Conservation (phyloP, 2,888 invertebrate genomes). For the Agonopterix alstromeriana region DNA sequence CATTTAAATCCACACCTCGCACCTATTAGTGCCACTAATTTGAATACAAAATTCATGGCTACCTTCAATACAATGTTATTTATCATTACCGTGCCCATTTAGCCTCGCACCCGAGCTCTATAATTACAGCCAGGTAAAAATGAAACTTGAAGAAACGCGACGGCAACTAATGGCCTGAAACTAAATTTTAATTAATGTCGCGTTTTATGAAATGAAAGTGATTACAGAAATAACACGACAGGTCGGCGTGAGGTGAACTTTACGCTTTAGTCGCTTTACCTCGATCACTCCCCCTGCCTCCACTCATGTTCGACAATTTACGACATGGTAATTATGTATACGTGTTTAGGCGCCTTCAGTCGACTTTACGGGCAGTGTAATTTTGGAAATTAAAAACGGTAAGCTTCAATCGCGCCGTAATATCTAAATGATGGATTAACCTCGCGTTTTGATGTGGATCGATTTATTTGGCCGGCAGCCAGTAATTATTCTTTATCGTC, state of each 20-base stretch:
- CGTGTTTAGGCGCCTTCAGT: constrained; percentile 57
- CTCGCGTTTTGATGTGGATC: constrained; percentile 72
- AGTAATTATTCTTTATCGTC: constrained; percentile 74
- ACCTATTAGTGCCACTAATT: constrained; percentile 65
- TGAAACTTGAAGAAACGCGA: constrained; percentile 72
- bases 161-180: constrained; percentile 73
- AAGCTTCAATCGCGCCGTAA: constrained; percentile 70
- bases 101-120: constrained; percentile 62
- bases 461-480: constrained; percentile 74
- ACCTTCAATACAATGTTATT: constrained; percentile 69
- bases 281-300: constrained; percentile 33
- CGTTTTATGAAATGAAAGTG: constrained; percentile 74
- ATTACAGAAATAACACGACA: constrained; percentile 74
- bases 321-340: constrained; percentile 67
- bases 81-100: constrained; percentile 72
- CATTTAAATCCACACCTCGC: constrained; percentile 62
- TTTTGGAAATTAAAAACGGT: constrained; percentile 76
- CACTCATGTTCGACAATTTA: constrained; percentile 65
- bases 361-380: constrained; percentile 53
- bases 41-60: constrained; percentile 73
- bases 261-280: constrained; percentile 12
- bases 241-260: constrained; percentile 40
- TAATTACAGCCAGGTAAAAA: constrained; percentile 70
- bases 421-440: constrained; percentile 77
- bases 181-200: constrained; percentile 78